phyloP scores from a whole-genome alignment of 2,113 vertebrate genomes.

The Marcusenius ussheri region DNA sequence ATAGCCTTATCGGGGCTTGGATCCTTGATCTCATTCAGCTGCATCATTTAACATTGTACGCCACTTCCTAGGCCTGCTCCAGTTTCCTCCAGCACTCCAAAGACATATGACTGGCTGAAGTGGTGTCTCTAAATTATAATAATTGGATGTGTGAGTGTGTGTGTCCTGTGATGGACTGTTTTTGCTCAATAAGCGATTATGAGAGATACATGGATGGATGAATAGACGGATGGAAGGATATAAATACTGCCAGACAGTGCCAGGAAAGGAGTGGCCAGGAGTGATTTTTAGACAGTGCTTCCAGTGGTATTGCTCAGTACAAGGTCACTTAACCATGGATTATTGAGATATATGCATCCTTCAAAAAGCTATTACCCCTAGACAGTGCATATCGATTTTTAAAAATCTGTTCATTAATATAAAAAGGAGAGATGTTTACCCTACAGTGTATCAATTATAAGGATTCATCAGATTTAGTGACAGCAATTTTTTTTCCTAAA shows the following conservation, averaged over 20 bases:
- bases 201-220: not conserved
- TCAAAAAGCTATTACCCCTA: not conserved
- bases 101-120: not conserved
- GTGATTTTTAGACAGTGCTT: not conserved
- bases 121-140: not conserved
- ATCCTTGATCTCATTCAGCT: not conserved
- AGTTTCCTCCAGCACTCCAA: not conserved
- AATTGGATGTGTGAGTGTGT: not conserved
- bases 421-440: not conserved
- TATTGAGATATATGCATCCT: not conserved
- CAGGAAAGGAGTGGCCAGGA: not conserved
- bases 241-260: not conserved
- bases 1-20: not conserved
- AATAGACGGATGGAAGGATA: not conserved
- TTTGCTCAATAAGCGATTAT: not conserved
- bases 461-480: not conserved
- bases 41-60: not conserved
- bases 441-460: not conserved
- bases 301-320: not conserved
- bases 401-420: slow-evolving; percentile 6
- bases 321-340: not conserved
- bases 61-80: not conserved
- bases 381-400: not conserved
- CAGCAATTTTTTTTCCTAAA: not conserved
- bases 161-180: not conserved